Percentiles rank a stretch among this genome's conserved stretches.
phyloP scores from a whole-genome alignment of 1,140 invertebrate species.

The Drosophila pandora region DNA sequence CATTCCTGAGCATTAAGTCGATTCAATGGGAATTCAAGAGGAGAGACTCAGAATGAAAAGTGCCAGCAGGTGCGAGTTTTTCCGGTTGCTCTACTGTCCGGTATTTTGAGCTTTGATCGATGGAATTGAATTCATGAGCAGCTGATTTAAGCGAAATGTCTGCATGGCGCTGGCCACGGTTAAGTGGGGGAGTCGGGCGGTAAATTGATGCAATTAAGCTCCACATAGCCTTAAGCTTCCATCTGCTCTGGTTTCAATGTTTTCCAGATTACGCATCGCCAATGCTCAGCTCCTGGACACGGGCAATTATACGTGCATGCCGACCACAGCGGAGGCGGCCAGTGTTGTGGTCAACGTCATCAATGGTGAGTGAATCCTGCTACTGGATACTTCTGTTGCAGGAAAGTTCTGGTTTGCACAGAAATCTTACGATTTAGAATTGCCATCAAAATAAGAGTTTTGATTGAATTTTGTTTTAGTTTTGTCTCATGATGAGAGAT shows the following conservation, averaged over 20 bases:
- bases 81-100: slow-evolving; percentile 48
- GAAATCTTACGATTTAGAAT: not conserved
- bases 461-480: too few relatives aligned
- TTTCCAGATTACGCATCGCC: slow-evolving; percentile 88
- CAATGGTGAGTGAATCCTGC: slow-evolving; percentile 87
- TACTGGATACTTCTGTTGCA: not conserved
- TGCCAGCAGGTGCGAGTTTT: slow-evolving; percentile 40
- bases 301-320: slow-evolving; percentile 94
- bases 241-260: slow-evolving; percentile 33
- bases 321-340: slow-evolving; percentile 91
- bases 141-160: slow-evolving; percentile 22
- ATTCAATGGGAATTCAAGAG: slow-evolving; percentile 6
- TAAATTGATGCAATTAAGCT: slow-evolving; percentile 22
- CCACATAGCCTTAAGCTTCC: slow-evolving; percentile 34
- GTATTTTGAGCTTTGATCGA: slow-evolving; percentile 70
- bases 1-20: slow-evolving; percentile 12
- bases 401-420: not conserved
- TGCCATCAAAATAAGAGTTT: too few relatives aligned
- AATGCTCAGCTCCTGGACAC: slow-evolving; percentile 90
- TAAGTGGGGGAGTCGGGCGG: slow-evolving; percentile 4
- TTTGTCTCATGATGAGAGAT: too few relatives aligned
- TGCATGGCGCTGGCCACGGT: not conserved
- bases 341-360: slow-evolving; percentile 95
- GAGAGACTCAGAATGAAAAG: slow-evolving; percentile 24
- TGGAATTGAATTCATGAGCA: slow-evolving; percentile 64